Evolutionary conservation across 64 coral and sea anemone genomes (phyloP).

Genomic region (Anthopleura sola): DNA sequence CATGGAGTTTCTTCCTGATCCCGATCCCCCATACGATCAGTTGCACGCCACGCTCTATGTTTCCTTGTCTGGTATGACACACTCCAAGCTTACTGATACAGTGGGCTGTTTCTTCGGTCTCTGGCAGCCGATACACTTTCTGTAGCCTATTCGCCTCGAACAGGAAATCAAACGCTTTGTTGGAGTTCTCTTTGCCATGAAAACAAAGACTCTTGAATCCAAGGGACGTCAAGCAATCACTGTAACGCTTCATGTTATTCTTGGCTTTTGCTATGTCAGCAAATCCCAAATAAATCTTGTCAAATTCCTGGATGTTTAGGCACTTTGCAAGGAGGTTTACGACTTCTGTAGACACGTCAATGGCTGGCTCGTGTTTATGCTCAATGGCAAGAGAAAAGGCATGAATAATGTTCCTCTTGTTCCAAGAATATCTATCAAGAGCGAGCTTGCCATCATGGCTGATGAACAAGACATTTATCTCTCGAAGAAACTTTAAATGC

Average conservation of each 20-base stretch:
- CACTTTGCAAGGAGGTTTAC: constrained; percentile 79
- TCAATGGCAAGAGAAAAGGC: constrained; percentile 38
- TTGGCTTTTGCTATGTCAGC: background rate
- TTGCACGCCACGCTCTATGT: constrained; percentile 44
- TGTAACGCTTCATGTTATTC: constrained; percentile 37
- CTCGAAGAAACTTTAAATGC: constrained; percentile 17
- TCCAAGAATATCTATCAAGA: background rate
- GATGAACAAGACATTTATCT: constrained; percentile 28
- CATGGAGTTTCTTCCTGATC: constrained; percentile 35
- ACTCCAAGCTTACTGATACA: constrained; percentile 74
- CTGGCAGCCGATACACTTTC: background rate
- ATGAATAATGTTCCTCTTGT: constrained; percentile 67
- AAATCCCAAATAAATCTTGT: constrained; percentile 33
- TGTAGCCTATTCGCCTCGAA: constrained; percentile 47
- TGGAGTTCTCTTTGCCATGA: constrained; percentile 41
- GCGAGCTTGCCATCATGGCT: constrained; percentile 8
- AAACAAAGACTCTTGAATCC: constrained; percentile 77
- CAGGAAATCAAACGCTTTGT: constrained; percentile 25
- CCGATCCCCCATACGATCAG: constrained; percentile 54
- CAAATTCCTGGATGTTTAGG: constrained; percentile 58
- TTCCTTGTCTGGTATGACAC: constrained; percentile 34
- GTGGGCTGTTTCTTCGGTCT: constrained; percentile 48
- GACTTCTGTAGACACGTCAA: constrained; percentile 60
- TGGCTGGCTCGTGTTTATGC: constrained; percentile 3
- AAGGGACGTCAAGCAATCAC: constrained; percentile 64